Evolutionary conservation across 2,888 invertebrate genomes (phyloP), one percentile per base, ranked within the genome.

Genomic region (Brenthis ino): DNA sequence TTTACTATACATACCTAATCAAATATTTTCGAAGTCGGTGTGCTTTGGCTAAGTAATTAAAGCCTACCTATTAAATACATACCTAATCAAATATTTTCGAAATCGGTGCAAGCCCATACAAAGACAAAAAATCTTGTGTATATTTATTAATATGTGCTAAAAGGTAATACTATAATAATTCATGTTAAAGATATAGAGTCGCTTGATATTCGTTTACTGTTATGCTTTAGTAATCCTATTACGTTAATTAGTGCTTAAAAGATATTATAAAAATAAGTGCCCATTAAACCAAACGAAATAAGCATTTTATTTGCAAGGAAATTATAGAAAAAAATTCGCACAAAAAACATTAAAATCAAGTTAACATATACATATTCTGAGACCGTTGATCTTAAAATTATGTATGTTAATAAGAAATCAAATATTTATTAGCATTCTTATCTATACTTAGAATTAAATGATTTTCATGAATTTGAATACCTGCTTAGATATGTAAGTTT

Each of bases 331-430:
- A 51, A 53, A 53, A 53, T 0, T 43, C 20, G 5, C 37, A 24
- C 58, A 60, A 63, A 63, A 63, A 63, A 53, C 63, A 14, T 33
- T 63, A 37, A 51, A 63, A 63, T 53, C 53, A 53, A 63, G 53
- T 63, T 53, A 63, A 37, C 61, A 61, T 61, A 50, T 28, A 28
- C 28, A 28, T 61, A 57, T 58, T 47, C 48, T 33, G 28, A 58
- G 66, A 66, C 24, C 66, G 16, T 66, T 66, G 66, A 54, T 58
- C 66, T 33, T 47, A 51, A 16, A 66, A 43, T 66, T 66, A 66
- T 66, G 54, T 60, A 60, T 66, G 58, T 28, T 66, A 54, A 66
- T 54, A 16, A 66, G 16, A 66, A 58, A n/a, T 28, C 43, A 58
- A 58, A 47, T 66, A 58, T 66, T 54, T 66, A 53, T 58, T 58